phyloP scores from a whole-genome alignment of 2,888 invertebrate species.

The Scaptomyza caliginosa region DNA sequence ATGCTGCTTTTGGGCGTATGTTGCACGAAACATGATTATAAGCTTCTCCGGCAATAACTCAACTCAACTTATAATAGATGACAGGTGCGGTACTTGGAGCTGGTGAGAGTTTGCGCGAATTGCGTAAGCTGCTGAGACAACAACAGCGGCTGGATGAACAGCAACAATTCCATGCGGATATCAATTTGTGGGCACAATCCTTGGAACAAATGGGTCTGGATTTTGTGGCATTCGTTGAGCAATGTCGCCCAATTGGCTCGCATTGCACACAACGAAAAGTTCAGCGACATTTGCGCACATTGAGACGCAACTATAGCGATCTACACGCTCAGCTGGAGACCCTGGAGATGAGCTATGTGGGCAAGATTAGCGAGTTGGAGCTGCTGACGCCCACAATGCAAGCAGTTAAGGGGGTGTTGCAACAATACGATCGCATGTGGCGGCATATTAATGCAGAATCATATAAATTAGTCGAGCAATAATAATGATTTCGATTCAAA shows the following conservation, averaged over 20 bases:
- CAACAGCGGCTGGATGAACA: slow-evolving; percentile 25
- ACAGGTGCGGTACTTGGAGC: slow-evolving; percentile 12
- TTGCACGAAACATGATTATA: slow-evolving; percentile 3
- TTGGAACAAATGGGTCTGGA: slow-evolving; percentile 35
- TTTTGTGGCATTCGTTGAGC: slow-evolving; percentile 41
- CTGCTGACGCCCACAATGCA: slow-evolving; percentile 38
- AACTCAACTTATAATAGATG: slow-evolving; percentile 28
- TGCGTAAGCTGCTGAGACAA: slow-evolving; percentile 45
- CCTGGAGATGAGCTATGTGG: slow-evolving; percentile 38
- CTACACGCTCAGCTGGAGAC: slow-evolving; percentile 44
- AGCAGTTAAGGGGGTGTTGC: slow-evolving; percentile 22
- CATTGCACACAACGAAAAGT: slow-evolving; percentile 41
- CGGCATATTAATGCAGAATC: slow-evolving; percentile 25
- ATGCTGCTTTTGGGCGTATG: slow-evolving; percentile 38
- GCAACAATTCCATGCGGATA: slow-evolving; percentile 39
- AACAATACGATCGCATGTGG: slow-evolving; percentile 39
- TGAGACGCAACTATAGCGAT: slow-evolving; percentile 36
- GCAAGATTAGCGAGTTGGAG: slow-evolving; percentile 28
- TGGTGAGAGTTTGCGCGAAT: slow-evolving; percentile 36
- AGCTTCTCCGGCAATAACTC: not conserved
- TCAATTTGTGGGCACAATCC: slow-evolving; percentile 36
- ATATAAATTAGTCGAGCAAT: slow-evolving; percentile 47
- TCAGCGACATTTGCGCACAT: slow-evolving; percentile 38
- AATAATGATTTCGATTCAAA: too few relatives aligned
- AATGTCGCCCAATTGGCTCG: slow-evolving; percentile 45